Evolutionary conservation across 2,113 vertebrate species (phyloP), one percentile per base, ranked within the genome.

Genomic region (Microcebus lehilahytsara): DNA sequence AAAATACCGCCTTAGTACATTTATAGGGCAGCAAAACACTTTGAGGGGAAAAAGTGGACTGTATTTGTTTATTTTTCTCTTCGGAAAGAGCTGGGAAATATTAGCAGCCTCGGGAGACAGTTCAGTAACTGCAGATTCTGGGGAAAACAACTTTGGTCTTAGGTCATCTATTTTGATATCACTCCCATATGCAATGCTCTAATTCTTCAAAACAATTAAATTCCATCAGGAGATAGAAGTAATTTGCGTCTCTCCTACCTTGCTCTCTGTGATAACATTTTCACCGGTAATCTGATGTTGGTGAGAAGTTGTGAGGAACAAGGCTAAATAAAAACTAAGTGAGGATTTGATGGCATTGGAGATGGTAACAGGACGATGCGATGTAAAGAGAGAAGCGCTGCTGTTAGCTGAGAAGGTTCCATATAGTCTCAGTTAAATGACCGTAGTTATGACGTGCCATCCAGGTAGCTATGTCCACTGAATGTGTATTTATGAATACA

Each of bases 161-260:
- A 93, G 92, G 96, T 96, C 96, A 92, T 95, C 96, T 96, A 91
- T 96, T 97, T 95, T 92, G 78, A 92, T 86, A 86, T 91, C 69
- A 92, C 34, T 98, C 96, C 87, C 97, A 51, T 49, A 79, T 84
- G 90, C 95, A 92, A 93, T 89, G 84, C 64, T 95, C 96, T 80
- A 74, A 75, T 97, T 97, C 84, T 92, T 93, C 23, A 71, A 91
- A 86, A 92, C n/a, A 66, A 53, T 93, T 93, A 96, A 86, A 51
- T 80, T 86, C 42, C 12, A 87, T 89, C 66, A 93, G 86, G 74
- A 96, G 77, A 95, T 93, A 95, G 81, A 79, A 93, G 86, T 77
- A 67, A 95, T 95, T 86, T 89, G 66, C 6, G 58, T 32, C 30
- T 89, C 32, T 93, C 49, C 62, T 72, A 40, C 46, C 32, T 88